Conservation (phyloP, 2,113 vertebrate genomes). For the Chaetodon auriga region DNA sequence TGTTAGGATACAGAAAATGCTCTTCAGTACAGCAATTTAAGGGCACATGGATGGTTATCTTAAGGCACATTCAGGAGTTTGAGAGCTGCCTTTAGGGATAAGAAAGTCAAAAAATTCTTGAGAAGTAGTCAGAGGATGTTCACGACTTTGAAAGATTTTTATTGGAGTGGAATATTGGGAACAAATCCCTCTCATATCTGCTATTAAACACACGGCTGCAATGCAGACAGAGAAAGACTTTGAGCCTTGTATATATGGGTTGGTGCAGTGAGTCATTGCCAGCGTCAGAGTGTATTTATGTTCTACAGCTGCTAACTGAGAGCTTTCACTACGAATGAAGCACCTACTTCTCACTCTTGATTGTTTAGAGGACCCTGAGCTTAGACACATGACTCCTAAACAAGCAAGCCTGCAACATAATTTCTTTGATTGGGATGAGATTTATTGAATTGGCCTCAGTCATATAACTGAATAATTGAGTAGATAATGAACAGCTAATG, state of each 20-base stretch:
- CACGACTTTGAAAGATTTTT: neutral
- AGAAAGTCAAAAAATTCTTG: neutral
- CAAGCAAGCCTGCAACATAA: no score
- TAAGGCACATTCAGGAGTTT: neutral
- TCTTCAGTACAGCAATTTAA: neutral
- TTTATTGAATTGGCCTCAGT: neutral
- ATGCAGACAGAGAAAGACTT: neutral
- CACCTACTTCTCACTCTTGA: no score
- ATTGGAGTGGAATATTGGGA: neutral
- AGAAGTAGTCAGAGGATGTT: no score
- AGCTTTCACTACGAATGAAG: neutral
- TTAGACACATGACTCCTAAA: neutral
- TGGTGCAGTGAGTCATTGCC: slow-evolving; percentile 20
- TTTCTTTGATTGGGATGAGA: neutral
- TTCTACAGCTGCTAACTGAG: neutral
- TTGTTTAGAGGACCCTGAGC: no score
- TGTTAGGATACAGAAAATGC: neutral
- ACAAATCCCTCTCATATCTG: no score
- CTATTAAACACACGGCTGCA: neutral
- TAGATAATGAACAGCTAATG: neutral
- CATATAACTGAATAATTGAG: neutral
- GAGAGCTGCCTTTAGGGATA: neutral
- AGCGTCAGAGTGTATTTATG: neutral
- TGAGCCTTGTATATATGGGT: neutral
- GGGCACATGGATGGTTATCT: neutral